Percentiles rank a stretch among this genome's conserved stretches.
These are phyloP conservation scores for Nipponia nippon DNA, from an alignment of 2,113 vertebrate species.

Conservation along the genomic window DNA sequence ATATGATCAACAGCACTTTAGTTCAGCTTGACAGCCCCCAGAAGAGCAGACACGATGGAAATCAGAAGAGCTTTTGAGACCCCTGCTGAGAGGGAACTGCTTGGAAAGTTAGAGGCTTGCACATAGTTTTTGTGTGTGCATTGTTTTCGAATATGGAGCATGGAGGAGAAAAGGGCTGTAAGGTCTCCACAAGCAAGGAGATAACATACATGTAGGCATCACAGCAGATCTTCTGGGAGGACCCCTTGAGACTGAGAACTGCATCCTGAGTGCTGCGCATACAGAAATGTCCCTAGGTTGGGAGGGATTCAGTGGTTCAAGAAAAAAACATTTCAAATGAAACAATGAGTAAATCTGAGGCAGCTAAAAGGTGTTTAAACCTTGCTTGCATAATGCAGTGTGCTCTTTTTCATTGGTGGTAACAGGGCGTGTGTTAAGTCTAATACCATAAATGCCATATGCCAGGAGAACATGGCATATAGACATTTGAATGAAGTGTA, in stretches of 20 bases:
- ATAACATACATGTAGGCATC: accelerated
- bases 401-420: neutral
- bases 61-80: neutral
- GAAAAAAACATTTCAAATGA: neutral
- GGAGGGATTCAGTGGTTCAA: neutral
- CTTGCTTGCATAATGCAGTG: neutral
- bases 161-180: neutral
- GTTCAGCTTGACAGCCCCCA: neutral
- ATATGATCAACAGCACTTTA: neutral
- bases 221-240: neutral
- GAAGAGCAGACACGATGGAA: neutral
- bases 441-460: neutral
- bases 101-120: neutral
- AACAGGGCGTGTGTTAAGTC: neutral
- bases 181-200: neutral
- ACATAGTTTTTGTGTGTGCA: accelerated
- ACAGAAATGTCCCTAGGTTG: neutral
- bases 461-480: neutral
- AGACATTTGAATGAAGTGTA: neutral
- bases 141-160: neutral
- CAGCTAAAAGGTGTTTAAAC: neutral
- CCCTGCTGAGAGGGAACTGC: neutral
- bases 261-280: accelerated
- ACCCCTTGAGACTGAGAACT: neutral
- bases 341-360: neutral